Conservation (phyloP, 2,113 vertebrate genomes). For the Terrapene triunguis region DNA sequence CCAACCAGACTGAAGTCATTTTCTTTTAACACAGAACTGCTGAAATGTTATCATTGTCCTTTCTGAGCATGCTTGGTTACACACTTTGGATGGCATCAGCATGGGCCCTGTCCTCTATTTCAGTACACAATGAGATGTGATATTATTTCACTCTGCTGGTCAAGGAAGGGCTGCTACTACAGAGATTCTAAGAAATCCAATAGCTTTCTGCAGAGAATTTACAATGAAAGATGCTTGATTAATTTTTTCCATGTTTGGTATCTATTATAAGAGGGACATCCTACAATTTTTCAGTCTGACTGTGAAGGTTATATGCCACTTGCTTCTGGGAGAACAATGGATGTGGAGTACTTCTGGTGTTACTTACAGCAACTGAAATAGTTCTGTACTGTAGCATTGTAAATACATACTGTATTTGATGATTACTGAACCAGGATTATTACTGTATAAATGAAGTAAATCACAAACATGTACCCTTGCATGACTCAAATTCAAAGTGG, state of each 20-base stretch:
- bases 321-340: background rate
- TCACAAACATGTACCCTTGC: background rate
- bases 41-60: background rate
- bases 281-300: background rate
- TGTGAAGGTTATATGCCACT: background rate
- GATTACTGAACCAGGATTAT: background rate
- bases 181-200: background rate
- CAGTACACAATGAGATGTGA: background rate
- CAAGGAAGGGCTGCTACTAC: background rate
- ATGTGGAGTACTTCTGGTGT: background rate
- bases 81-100: background rate
- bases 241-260: background rate
- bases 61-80: background rate
- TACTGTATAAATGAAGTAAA: background rate
- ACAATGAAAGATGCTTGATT: background rate
- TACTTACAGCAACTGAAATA: background rate
- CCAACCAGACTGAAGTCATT: background rate
- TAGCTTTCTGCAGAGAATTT: background rate
- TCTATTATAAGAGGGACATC: background rate
- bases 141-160: background rate
- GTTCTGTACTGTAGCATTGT: background rate
- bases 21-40: background rate
- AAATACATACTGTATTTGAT: background rate
- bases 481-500: background rate
- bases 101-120: background rate